These are phyloP conservation scores for Rhabdornis inornatus DNA, from an alignment of 2,113 vertebrate genomes.

Conservation along the genomic window DNA sequence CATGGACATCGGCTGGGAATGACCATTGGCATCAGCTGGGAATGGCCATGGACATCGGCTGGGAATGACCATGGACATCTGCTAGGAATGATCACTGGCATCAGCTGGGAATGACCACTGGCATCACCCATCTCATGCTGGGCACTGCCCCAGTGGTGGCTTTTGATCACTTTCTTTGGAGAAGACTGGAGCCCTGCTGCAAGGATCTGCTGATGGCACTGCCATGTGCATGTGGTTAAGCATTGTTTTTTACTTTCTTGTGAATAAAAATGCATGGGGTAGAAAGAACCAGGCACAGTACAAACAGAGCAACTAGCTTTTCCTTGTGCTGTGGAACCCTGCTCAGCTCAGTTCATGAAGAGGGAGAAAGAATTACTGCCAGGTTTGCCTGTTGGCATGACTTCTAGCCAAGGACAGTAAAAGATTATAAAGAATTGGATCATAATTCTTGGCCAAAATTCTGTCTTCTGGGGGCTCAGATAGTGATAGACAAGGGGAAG, in stretches of 20 bases:
- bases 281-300: no score
- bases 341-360: neutral
- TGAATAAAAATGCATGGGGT: neutral
- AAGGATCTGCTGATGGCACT: neutral
- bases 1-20: fast-evolving
- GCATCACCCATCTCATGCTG: fast-evolving
- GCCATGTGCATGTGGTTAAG: fast-evolving
- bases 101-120: neutral
- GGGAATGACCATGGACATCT: fast-evolving
- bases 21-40: fast-evolving
- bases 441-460: neutral
- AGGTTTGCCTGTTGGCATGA: neutral
- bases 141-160: fast-evolving
- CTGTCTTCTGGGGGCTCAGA: neutral
- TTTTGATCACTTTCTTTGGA: neutral
- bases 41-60: fast-evolving
- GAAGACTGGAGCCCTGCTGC: neutral
- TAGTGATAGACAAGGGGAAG: no score
- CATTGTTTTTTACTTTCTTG: neutral
- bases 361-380: neutral
- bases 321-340: neutral
- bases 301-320: neutral
- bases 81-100: neutral
- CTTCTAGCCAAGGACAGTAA: neutral
- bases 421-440: neutral